phyloP scores from a whole-genome alignment of 2,888 invertebrate genomes.

The Zelleria hepariella region DNA sequence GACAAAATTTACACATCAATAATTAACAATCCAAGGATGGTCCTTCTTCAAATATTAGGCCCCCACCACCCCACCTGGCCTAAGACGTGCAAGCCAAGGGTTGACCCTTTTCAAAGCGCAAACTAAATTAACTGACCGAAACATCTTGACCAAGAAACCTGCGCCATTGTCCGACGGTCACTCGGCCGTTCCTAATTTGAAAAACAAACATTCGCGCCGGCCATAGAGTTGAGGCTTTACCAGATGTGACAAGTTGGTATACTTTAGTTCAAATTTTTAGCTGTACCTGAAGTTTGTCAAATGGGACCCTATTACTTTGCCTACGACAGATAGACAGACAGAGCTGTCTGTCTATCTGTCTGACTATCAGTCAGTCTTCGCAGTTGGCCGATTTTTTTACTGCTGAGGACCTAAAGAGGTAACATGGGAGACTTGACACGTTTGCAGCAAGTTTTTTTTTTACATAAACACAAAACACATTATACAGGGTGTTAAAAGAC shows the following conservation, averaged over 20 bases:
- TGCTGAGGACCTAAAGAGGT: no score
- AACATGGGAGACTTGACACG: no score
- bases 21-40: not conserved
- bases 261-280: no score
- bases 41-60: not conserved
- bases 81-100: constrained; percentile 23
- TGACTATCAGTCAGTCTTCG: no score
- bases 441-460: no score
- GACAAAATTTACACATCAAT: not conserved
- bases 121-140: constrained; percentile 67
- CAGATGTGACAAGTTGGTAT: not conserved
- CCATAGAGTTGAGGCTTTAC: not conserved
- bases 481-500: no score
- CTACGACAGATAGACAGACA: no score
- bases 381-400: no score
- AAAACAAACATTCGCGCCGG: constrained; percentile 47
- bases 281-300: no score
- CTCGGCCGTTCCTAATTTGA: constrained; percentile 45
- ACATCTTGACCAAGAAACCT: constrained; percentile 59
- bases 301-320: no score
- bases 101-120: constrained; percentile 61
- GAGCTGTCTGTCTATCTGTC: no score
- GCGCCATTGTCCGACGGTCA: constrained; percentile 19
- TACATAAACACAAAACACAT: no score
- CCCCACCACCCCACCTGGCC: constrained; percentile 2